These are phyloP conservation scores for Phylloscopus trochiloides DNA, from an alignment of 2,113 vertebrate genomes.

Conservation along the genomic window DNA sequence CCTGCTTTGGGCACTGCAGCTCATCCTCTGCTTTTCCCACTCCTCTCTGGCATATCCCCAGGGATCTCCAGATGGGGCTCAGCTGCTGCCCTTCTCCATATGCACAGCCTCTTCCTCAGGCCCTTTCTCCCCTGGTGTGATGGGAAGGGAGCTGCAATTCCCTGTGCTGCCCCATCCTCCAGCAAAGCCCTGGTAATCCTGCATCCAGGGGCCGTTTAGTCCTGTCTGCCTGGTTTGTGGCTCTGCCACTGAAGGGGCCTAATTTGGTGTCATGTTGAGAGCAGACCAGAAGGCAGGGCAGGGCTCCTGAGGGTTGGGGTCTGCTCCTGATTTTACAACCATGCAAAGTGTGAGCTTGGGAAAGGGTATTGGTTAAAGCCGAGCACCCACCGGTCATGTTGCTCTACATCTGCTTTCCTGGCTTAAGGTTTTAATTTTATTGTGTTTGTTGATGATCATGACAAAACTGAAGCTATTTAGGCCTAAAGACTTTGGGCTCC, in stretches of 20 bases:
- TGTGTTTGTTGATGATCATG: background rate
- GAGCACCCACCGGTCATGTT: accelerated
- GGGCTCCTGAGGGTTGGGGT: background rate
- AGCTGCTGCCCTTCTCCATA: slow-evolving; percentile 42
- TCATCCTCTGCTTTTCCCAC: background rate
- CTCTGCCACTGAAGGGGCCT: slow-evolving; percentile 41
- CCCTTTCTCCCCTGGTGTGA: background rate
- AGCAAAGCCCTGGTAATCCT: slow-evolving; percentile 38
- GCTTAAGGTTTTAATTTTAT: background rate
- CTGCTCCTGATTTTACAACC: background rate
- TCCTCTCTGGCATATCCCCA: background rate
- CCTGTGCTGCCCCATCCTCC: background rate
- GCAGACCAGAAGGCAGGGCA: background rate
- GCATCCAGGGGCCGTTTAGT: slow-evolving; percentile 12
- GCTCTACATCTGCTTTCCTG: background rate
- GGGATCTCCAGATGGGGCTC: background rate
- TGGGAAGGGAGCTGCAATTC: slow-evolving; percentile 33
- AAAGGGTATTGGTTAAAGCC: background rate
- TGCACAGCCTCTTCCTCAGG: background rate
- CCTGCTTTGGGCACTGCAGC: background rate
- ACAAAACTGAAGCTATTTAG: background rate
- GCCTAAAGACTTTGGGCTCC: background rate
- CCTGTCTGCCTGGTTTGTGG: slow-evolving; percentile 47
- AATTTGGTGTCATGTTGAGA: slow-evolving; percentile 55
- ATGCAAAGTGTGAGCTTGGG: background rate